phyloP scores from a whole-genome alignment of 1,140 invertebrate genomes.

The Drosophila pseudoananassae region DNA sequence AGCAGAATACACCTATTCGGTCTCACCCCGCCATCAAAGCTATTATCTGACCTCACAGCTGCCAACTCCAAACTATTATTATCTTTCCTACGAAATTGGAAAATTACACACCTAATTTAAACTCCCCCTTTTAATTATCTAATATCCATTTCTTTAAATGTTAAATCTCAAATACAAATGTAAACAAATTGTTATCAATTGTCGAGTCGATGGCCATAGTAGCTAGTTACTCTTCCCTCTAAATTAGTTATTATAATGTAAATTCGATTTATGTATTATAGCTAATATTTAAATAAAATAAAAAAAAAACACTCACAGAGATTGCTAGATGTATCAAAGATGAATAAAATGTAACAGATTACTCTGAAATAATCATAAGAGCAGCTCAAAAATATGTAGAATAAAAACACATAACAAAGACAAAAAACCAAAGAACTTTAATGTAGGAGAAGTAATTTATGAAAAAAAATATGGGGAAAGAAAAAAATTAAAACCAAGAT shows the following conservation, averaged over 20 bases:
- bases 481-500: too few species aligned
- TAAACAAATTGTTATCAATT: not conserved
- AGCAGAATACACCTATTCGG: conserved; percentile 3
- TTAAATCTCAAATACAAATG: not conserved
- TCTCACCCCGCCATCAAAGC: conserved; percentile 4
- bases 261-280: not conserved
- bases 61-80: not conserved
- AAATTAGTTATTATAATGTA: not conserved
- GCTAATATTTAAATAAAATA: not conserved
- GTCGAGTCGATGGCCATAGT: not conserved
- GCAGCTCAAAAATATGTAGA: too few species aligned
- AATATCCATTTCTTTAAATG: too few species aligned
- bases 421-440: too few species aligned
- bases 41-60: conserved; percentile 7
- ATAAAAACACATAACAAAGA: too few species aligned
- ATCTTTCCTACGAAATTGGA: not conserved
- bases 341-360: too few species aligned
- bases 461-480: too few species aligned
- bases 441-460: too few species aligned
- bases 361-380: too few species aligned
- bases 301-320: too few species aligned
- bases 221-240: not conserved
- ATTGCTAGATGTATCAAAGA: too few species aligned
- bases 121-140: conserved; percentile 4
- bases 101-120: not conserved